A percentile compares a stretch with the other conserved stretches of the same genome.
These are phyloP conservation scores for Chloromyia formosa DNA, from an alignment of 2,888 invertebrate species.

Conservation along the genomic window DNA sequence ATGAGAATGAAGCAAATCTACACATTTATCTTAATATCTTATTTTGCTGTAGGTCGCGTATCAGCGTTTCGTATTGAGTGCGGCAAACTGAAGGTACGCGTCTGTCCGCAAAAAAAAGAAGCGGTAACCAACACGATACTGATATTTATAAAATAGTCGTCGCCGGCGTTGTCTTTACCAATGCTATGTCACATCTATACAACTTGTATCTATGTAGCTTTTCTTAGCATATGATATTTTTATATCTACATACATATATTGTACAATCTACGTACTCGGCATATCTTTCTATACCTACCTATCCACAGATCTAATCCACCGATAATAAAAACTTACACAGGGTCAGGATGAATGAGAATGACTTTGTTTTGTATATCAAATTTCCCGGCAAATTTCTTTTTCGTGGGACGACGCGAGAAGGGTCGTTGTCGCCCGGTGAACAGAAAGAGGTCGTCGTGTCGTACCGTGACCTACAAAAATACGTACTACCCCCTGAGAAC, in stretches of 20 bases:
- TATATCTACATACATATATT: too few species aligned
- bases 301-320: slow-evolving; percentile 32
- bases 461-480: too few species aligned
- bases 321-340: slow-evolving; percentile 40
- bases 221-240: too few species aligned
- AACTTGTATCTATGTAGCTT: too few species aligned
- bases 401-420: slow-evolving; percentile 21
- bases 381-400: slow-evolving; percentile 34
- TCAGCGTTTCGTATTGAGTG: slow-evolving; percentile 4
- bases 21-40: slow-evolving; percentile 23
- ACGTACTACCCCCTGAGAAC: too few species aligned
- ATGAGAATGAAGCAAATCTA: background rate
- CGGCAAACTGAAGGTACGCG: slow-evolving; percentile 20
- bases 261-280: too few species aligned
- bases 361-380: slow-evolving; percentile 27
- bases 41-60: too few species aligned
- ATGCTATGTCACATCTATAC: too few species aligned
- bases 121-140: background rate
- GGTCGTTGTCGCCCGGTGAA: background rate
- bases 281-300: too few species aligned
- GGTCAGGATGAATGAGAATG: slow-evolving; percentile 37
- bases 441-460: too few species aligned
- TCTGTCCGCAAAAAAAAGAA: background rate
- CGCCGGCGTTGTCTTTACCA: too few species aligned
- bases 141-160: too few species aligned